A percentile compares a stretch with the other conserved stretches of the same genome.
phyloP scores from a whole-genome alignment of 2,888 invertebrate genomes.

The Monoplex corrugatus region DNA sequence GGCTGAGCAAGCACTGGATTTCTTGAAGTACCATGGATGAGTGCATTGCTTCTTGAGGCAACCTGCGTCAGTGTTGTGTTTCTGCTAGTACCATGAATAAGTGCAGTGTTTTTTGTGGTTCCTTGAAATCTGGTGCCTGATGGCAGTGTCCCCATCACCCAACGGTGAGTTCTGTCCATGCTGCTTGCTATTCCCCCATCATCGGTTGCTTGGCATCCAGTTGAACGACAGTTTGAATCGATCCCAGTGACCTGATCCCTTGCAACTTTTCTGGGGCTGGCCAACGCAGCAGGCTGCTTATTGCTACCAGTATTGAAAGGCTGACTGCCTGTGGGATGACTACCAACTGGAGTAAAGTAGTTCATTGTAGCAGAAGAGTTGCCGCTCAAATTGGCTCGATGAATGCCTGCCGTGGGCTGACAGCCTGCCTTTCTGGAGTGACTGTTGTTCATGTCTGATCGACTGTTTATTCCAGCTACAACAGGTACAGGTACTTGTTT shows the following conservation, averaged over 20 bases:
- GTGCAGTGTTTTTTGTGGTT: constrained; percentile 24
- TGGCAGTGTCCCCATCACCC: constrained; percentile 36
- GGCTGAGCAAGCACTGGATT: neutral
- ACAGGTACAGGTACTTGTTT: constrained; percentile 22
- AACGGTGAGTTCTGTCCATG: constrained; percentile 32
- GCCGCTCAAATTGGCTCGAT: neutral
- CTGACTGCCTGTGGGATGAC: constrained; percentile 28
- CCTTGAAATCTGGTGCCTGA: constrained; percentile 38
- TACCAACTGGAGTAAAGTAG: neutral
- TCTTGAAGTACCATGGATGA: constrained; percentile 14
- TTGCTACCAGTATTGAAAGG: neutral
- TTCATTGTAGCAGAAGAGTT: neutral
- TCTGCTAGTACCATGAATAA: neutral
- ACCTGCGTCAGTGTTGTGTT: neutral
- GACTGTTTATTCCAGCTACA: constrained; percentile 4
- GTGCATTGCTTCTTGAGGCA: constrained; percentile 6
- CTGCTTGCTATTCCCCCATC: constrained; percentile 39
- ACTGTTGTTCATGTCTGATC: neutral
- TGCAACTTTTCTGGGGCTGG: neutral
- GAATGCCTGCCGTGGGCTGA: neutral
- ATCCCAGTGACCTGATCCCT: neutral
- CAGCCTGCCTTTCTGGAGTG: neutral
- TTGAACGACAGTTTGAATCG: constrained; percentile 3
- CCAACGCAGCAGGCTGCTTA: neutral
- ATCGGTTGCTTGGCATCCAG: constrained; percentile 34